Evolutionary conservation across 35 echinoderm and acorn worm species (phyloP).

Genomic region (Antedon bifida): DNA sequence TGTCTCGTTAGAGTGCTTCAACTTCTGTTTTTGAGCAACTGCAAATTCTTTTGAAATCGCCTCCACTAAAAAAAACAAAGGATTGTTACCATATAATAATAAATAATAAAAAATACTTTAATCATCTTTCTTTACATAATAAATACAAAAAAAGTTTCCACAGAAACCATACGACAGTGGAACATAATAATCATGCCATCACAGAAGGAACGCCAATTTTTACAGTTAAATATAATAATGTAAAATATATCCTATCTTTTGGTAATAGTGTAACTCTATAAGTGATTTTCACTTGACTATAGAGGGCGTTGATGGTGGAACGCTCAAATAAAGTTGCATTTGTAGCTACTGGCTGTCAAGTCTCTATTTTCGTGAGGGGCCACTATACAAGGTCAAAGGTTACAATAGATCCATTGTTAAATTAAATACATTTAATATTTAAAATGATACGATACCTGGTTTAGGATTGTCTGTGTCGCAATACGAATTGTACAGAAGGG

Average conservation of each 20-base stretch:
- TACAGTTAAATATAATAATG: background rate
- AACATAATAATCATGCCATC: background rate
- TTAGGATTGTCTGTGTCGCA: constrained; percentile 63
- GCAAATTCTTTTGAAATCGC: constrained; percentile 10
- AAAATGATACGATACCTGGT: constrained; percentile 20
- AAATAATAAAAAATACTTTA: no score
- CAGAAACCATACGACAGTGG: no score
- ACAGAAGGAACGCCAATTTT: background rate
- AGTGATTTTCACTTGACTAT: background rate
- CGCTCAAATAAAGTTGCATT: no score
- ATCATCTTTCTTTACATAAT: no score
- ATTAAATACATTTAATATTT: no score
- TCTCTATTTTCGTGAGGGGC: background rate
- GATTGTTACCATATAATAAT: background rate
- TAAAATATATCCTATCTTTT: background rate
- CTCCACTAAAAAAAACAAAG: background rate
- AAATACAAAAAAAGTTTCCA: no score
- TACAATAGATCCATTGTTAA: no score
- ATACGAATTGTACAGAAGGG: constrained; percentile 84
- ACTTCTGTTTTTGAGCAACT: background rate
- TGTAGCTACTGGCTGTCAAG: no score
- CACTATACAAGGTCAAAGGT: no score
- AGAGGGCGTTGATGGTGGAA: background rate
- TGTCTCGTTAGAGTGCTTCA: background rate
- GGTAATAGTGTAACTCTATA: background rate